Evolutionary conservation across 2,797 vertebrate species (phyloP), one percentile per base, ranked within the genome.

Genomic region (Oreochromis mossambicus): DNA sequence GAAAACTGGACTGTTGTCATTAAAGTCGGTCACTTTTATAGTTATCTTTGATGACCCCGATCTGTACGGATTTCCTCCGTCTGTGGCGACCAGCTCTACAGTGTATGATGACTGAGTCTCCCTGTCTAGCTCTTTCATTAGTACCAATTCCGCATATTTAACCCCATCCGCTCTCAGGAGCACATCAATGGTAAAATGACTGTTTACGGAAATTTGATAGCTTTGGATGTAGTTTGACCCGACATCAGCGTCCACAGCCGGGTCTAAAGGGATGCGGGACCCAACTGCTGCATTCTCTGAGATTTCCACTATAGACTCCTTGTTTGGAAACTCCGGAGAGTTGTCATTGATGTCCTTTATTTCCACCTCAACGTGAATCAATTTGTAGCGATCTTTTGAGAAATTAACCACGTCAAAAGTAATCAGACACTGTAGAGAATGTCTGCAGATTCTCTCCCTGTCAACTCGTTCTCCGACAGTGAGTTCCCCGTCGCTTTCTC

Each of bases 321-420:
- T 90, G 55, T 94, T 94, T 61, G 97, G 97, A 81, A 99, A 99
- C 94, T 95, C 97, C 0, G 97, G 98, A 9, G 97, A 97, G 83
- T 99, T 98, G 96, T 99, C 98, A 11, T 99, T 99, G 73, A 98
- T 94, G 95, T 99, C 98, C 56, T 95, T 97, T 92, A 99, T 97
- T 93, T 98, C 98, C 94, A 99, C 97, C 92, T 99, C 98, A 82
- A 98, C 98, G 94, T 98, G 98, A 79, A 99, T 96, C 88, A 99
- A 95, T 89, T 96, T 97, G 95, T 98, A 99, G 82, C 97, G 97
- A 88, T 97, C 97, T 90, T 97, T 97, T 52, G 97, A 97, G 91
- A 98, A 97, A 94, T 97, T 97, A 48, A 99, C 98, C 93, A 99
- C 98, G 86, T 99, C 98, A 92, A 99, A 98, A 93, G 97, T 96